phyloP scores from a whole-genome alignment of 2,888 invertebrate species.

The Ichneumoninae sp. region DNA sequence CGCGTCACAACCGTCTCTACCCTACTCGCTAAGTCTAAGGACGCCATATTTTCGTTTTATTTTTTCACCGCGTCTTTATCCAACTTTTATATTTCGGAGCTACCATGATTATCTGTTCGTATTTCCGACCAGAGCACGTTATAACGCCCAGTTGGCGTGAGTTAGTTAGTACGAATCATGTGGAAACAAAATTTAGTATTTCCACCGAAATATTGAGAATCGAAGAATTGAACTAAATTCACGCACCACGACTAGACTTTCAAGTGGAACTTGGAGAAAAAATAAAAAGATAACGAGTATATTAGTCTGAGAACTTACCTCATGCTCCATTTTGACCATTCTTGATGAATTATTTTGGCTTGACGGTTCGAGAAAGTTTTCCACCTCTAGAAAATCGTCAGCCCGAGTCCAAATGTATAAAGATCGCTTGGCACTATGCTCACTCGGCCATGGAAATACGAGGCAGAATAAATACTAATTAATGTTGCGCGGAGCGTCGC shows the following conservation, averaged over 20 bases:
- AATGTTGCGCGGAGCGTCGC: not conserved
- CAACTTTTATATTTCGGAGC: not conserved
- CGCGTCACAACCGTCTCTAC: not conserved
- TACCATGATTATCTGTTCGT: not conserved
- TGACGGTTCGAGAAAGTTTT: conserved; percentile 16
- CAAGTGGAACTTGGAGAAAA: not conserved
- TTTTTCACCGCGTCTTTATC: conserved; percentile 15
- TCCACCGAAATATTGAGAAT: not conserved
- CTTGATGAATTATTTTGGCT: conserved; percentile 67
- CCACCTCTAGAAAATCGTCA: not conserved
- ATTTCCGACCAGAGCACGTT: not conserved
- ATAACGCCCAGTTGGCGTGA: not conserved
- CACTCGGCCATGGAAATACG: conserved; percentile 6
- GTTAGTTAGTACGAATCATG: not conserved
- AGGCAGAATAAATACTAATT: conserved; percentile 4
- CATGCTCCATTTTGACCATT: conserved; percentile 83
- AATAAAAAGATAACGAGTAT: not conserved
- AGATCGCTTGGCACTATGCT: conserved; percentile 1
- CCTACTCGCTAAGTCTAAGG: not conserved
- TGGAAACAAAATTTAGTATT: not conserved
- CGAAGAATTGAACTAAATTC: not conserved
- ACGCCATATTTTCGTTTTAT: conserved; percentile 16
- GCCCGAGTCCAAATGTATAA: not conserved
- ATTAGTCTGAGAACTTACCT: conserved; percentile 72
- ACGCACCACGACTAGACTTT: too few relatives aligned